phyloP scores from a whole-genome alignment of 1,140 invertebrate species.

The Dendrolimus punctatus region DNA sequence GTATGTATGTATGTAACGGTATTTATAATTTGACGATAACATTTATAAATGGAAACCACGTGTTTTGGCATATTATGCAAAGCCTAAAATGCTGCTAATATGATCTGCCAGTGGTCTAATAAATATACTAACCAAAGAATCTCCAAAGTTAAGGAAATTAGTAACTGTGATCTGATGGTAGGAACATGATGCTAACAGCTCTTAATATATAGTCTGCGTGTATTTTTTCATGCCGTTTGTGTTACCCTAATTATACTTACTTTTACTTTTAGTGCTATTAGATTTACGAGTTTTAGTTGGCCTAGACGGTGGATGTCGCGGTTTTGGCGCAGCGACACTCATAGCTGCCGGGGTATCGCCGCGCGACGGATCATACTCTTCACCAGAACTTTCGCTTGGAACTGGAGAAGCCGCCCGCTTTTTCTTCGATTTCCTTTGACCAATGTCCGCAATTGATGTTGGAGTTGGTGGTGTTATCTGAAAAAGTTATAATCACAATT shows the following conservation, averaged over 20 bases:
- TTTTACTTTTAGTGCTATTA: conserved; percentile 57
- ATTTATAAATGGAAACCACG: no score
- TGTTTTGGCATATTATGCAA: no score
- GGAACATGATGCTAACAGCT: not conserved
- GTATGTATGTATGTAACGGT: no score
- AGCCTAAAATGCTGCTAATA: no score
- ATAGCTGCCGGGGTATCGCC: conserved; percentile 46
- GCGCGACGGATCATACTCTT: conserved; percentile 59
- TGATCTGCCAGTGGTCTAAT: no score
- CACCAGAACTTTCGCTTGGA: conserved; percentile 60
- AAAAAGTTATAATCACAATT: conserved; percentile 11
- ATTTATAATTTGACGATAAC: no score
- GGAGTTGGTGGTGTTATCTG: conserved; percentile 49
- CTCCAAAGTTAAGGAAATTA: no score
- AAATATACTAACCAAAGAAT: no score
- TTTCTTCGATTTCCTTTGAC: conserved; percentile 58
- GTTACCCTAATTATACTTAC: conserved; percentile 6
- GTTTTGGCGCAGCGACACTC: conserved; percentile 53
- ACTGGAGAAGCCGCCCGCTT: conserved; percentile 51
- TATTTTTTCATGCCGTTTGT: not conserved
- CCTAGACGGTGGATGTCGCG: conserved; percentile 32
- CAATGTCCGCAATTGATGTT: conserved; percentile 45
- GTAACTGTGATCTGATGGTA: no score
- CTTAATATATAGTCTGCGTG: not conserved
- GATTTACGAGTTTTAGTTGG: conserved; percentile 37